phyloP scores from a whole-genome alignment of 2,888 invertebrate species.

The Drosophila nr. fundita region DNA sequence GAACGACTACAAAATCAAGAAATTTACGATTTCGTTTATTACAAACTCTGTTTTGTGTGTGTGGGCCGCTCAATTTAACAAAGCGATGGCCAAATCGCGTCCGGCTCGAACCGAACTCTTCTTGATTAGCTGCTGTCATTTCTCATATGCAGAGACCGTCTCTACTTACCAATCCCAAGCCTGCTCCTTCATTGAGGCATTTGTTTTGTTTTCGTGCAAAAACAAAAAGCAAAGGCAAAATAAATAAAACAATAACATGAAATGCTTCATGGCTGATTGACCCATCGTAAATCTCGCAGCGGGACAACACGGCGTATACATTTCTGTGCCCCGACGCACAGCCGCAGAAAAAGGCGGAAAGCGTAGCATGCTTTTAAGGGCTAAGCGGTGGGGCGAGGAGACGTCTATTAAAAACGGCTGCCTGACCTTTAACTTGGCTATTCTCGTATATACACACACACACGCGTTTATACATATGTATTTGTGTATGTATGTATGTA shows the following conservation, averaged over 20 bases:
- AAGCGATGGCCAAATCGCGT: slow-evolving; percentile 23
- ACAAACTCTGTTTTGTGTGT: slow-evolving; percentile 21
- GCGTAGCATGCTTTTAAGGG: slow-evolving; percentile 38
- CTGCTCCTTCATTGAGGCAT: slow-evolving; percentile 6
- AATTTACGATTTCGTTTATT: slow-evolving; percentile 26
- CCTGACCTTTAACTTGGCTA: slow-evolving; percentile 56
- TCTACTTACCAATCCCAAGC: neutral
- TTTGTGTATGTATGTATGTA: slow-evolving; percentile 9
- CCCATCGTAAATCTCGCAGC: slow-evolving; percentile 75
- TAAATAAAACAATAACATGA: slow-evolving; percentile 68
- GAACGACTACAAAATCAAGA: slow-evolving; percentile 6
- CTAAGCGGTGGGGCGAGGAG: neutral
- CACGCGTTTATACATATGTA: neutral
- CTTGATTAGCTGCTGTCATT: slow-evolving; percentile 73
- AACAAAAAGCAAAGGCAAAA: slow-evolving; percentile 18
- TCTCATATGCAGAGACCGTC: slow-evolving; percentile 46
- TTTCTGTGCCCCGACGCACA: slow-evolving; percentile 32
- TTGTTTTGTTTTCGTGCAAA: slow-evolving; percentile 27
- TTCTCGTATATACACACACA: slow-evolving; percentile 23
- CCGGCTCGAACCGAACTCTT: slow-evolving; percentile 36
- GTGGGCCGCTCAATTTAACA: neutral
- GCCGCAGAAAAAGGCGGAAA: slow-evolving; percentile 33
- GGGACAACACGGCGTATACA: slow-evolving; percentile 57
- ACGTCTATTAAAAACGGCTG: slow-evolving; percentile 55
- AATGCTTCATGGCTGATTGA: slow-evolving; percentile 65